Conservation (phyloP, 2,888 invertebrate genomes). For the Sinotaia quadrata region DNA sequence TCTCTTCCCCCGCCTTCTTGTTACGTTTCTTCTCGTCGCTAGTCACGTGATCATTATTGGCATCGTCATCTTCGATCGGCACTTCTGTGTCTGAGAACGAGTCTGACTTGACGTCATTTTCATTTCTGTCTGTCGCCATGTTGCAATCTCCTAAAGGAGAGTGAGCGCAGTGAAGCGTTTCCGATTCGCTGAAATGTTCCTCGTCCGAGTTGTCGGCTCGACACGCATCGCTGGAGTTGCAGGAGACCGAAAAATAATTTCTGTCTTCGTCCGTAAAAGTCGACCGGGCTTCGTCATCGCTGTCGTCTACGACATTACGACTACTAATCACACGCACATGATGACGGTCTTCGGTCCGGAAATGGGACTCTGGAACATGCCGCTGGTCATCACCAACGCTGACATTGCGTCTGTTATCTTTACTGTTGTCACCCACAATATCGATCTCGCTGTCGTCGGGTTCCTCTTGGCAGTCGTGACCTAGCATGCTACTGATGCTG, state of each 20-base stretch:
- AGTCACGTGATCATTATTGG: conserved; percentile 2
- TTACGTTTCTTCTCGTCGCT: conserved; percentile 26
- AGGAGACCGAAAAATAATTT: background rate
- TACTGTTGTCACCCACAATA: conserved; percentile 27
- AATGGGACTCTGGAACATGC: too few relatives aligned
- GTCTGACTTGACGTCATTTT: conserved; percentile 15
- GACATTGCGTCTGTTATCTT: conserved; percentile 6
- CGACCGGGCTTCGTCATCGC: background rate
- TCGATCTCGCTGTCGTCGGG: conserved; percentile 27
- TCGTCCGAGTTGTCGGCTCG: background rate
- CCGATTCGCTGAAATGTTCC: background rate
- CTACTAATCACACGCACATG: too few relatives aligned
- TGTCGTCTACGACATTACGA: background rate
- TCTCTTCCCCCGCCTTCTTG: background rate
- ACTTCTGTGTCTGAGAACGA: conserved; percentile 14
- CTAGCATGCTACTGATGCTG: conserved; percentile 58
- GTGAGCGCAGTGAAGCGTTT: conserved; percentile 1
- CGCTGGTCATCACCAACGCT: too few relatives aligned
- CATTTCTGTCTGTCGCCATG: conserved; percentile 3
- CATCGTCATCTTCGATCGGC: conserved; percentile 12
- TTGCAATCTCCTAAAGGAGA: background rate
- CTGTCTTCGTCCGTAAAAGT: background rate
- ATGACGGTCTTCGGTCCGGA: too few relatives aligned
- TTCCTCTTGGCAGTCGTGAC: conserved; percentile 41
- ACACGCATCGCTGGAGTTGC: background rate